A percentile compares a stretch with the other conserved stretches of the same genome.
These are phyloP conservation scores for Hyles lineata DNA, from an alignment of 2,888 invertebrate genomes.

Conservation along the genomic window DNA sequence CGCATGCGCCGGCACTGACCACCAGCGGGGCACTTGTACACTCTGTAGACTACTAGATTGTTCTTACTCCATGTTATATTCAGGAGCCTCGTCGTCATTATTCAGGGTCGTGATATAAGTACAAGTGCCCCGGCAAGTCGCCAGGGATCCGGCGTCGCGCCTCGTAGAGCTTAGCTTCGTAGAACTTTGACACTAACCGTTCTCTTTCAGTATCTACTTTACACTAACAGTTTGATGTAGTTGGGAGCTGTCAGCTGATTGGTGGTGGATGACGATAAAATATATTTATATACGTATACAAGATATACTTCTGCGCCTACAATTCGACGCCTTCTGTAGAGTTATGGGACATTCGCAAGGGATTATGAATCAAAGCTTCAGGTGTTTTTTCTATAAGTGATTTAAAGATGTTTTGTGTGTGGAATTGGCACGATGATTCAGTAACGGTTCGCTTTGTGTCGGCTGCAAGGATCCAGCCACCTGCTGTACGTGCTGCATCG, in stretches of 20 bases:
- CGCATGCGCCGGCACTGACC: not conserved
- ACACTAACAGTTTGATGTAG: conserved; percentile 4
- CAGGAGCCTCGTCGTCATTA: too few species aligned
- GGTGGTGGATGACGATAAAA: not conserved
- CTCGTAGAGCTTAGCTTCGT: conserved; percentile 8
- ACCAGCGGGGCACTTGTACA: not conserved
- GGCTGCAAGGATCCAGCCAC: conserved; percentile 70
- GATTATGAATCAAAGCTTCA: not conserved
- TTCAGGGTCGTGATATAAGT: too few species aligned
- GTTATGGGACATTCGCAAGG: not conserved
- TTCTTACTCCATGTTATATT: too few species aligned
- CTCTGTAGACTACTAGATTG: not conserved
- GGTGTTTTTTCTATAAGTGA: too few species aligned
- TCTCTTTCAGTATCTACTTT: not conserved
- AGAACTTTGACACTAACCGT: not conserved
- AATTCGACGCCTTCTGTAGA: not conserved
- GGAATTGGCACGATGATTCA: too few species aligned
- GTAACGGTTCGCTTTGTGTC: too few species aligned
- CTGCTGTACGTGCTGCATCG: conserved; percentile 79
- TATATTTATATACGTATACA: not conserved
- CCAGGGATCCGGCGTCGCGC: not conserved
- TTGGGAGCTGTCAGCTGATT: too few species aligned
- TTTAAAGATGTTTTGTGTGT: too few species aligned
- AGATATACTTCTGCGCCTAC: not conserved
- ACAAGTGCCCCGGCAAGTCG: not conserved